Evolutionary conservation across 2,113 vertebrate species (phyloP), one percentile per base, ranked within the genome.

Genomic region (Leucopsar rothschildi): DNA sequence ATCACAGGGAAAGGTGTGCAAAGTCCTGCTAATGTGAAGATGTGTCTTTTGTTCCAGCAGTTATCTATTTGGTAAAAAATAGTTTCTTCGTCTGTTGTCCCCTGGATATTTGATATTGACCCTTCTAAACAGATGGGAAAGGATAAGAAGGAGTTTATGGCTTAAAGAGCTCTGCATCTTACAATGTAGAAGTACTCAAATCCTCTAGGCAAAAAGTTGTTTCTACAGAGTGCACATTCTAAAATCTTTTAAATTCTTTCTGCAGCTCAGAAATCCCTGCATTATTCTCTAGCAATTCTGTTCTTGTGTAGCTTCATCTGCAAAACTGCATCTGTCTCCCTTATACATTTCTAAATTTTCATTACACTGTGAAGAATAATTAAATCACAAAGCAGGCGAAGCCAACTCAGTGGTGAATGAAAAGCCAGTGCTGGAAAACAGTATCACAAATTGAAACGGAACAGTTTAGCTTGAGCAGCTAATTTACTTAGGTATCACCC

Each of bases 401-500:
- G 57, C 40, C 73, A 94, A 22, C 87, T 89, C 89, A 85, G 45
- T 80, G 70, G 82, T 96, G 85, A 75, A 85, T 96, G 68, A 96
- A 92, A 91, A 97, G 49, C 45, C 69, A 91, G 21, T 42, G 50
- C 33, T 63, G 57, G 33, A 86, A 64, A 92, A 95, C 14, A 39
- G 60, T 55, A 94, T 88, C 96, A 90, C 96, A 97, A 95, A 86
- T 33, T 95, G 86, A 97, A 97, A 93, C 56, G 27, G 71, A 96
- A 28, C 53, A 63, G n/a, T 96, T 95, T 96, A 91, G 44, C 79
- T 96, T 87, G 71, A 83, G 57, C 86, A 93, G 73, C 42, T 96
- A 92, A 97, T 98, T 97, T 95, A 86, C 59, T 96, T 88, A 86
- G 65, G 86, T 87, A 97, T 92, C 83, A 73, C 76, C 91, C 94